Conservation (phyloP, 2,888 invertebrate genomes). For the Micoletzkya japonica region DNA sequence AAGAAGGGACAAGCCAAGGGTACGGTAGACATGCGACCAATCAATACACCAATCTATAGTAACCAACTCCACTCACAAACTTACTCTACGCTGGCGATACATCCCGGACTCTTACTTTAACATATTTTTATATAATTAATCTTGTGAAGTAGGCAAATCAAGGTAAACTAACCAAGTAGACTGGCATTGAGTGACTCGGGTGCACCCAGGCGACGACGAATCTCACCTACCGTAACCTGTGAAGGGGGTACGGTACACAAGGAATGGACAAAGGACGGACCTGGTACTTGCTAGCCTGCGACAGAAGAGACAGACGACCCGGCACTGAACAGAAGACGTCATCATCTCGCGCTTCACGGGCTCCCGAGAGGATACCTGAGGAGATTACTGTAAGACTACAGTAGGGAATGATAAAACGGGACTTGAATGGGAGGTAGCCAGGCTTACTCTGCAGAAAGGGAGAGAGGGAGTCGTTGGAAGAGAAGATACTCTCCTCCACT, state of each 20-base stretch:
- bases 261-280: not conserved
- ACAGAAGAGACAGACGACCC: slow-evolving; percentile 89
- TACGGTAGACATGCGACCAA: too few relatives aligned
- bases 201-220: slow-evolving; percentile 80
- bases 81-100: too few relatives aligned
- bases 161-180: slow-evolving; percentile 74
- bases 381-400: not conserved
- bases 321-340: slow-evolving; percentile 98
- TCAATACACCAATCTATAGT: too few relatives aligned
- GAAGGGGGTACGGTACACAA: not conserved
- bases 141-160: too few relatives aligned
- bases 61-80: too few relatives aligned
- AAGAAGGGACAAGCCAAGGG: not conserved
- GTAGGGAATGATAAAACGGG: not conserved
- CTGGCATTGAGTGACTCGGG: slow-evolving; percentile 98
- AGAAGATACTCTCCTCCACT: not conserved
- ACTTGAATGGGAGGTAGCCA: not conserved
- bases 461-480: slow-evolving; percentile 15
- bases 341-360: not conserved
- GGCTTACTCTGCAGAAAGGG: slow-evolving; percentile 21
- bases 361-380: slow-evolving; percentile 9
- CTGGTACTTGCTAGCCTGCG: slow-evolving; percentile 98
- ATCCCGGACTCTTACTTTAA: too few relatives aligned
- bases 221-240: slow-evolving; percentile 87
- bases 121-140: too few relatives aligned